These are phyloP conservation scores for Polypterus bichir DNA, from an alignment of 2,113 vertebrate species.

Conservation along the genomic window DNA sequence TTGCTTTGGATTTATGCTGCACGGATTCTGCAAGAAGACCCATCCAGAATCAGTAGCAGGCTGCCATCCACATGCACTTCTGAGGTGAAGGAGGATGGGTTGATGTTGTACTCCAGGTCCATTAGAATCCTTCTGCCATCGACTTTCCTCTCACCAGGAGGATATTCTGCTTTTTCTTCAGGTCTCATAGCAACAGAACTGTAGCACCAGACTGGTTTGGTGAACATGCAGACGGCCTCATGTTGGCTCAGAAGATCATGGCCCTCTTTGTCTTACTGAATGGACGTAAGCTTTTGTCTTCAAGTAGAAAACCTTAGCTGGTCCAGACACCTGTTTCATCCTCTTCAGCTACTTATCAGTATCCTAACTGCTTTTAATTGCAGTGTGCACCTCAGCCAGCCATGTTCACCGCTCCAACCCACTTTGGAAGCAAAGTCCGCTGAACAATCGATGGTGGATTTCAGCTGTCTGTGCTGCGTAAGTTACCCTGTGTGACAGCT, in stretches of 20 bases:
- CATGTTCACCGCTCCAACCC: constrained; percentile 26
- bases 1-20: constrained; percentile 25
- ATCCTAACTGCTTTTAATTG: constrained; percentile 1
- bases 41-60: constrained; percentile 12
- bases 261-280: constrained; percentile 19
- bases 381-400: constrained; percentile 27
- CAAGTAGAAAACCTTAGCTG: not conserved
- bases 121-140: too few relatives aligned
- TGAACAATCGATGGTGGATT: constrained; percentile 23
- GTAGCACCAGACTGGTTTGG: constrained; percentile 18
- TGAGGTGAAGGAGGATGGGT: constrained; percentile 4
- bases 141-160: too few relatives aligned
- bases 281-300: constrained; percentile 13
- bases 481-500: not conserved
- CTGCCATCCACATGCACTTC: constrained; percentile 15
- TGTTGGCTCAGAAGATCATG: constrained; percentile 25
- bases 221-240: constrained; percentile 17
- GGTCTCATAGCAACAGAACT: not conserved
- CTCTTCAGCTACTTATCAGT: not conserved
- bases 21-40: constrained; percentile 22
- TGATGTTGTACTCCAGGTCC: too few relatives aligned
- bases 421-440: constrained; percentile 23
- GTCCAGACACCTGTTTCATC: not conserved
- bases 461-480: constrained; percentile 8
- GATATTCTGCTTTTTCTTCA: too few relatives aligned